A percentile compares a stretch with the other conserved stretches of the same genome.
These are phyloP conservation scores for Lasioglossum calceatum DNA, from an alignment of 2,888 invertebrate genomes.

Conservation along the genomic window DNA sequence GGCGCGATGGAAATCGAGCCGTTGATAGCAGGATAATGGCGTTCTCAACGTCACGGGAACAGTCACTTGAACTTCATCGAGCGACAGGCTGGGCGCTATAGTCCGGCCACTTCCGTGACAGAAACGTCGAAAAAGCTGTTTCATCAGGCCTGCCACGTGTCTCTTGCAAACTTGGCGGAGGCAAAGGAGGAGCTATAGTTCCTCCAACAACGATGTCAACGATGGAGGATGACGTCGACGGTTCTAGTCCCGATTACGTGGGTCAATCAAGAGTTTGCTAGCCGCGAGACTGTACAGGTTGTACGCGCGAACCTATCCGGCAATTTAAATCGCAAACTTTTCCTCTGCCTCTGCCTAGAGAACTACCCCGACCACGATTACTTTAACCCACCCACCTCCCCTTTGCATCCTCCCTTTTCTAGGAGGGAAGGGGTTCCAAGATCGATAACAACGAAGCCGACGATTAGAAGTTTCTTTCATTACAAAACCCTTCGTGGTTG, in stretches of 20 bases:
- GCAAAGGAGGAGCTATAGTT: neutral
- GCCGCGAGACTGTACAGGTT: slow-evolving; percentile 15
- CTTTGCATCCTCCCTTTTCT: neutral
- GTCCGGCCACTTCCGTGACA: slow-evolving; percentile 1
- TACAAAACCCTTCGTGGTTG: slow-evolving; percentile 58
- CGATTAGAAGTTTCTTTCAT: slow-evolving; percentile 72
- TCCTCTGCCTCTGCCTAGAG: slow-evolving; percentile 42
- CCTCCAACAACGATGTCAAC: slow-evolving; percentile 27
- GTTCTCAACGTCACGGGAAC: slow-evolving; percentile 36
- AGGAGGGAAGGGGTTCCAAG: neutral
- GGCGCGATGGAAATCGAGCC: neutral
- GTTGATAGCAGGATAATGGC: slow-evolving; percentile 14
- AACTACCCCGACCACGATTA: slow-evolving; percentile 52
- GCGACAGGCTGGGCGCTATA: slow-evolving; percentile 22
- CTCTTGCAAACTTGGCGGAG: neutral
- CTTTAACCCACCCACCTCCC: slow-evolving; percentile 8
- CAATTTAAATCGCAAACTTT: slow-evolving; percentile 73
- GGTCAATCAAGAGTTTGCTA: slow-evolving; percentile 23
- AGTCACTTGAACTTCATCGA: slow-evolving; percentile 33
- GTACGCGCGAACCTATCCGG: slow-evolving; percentile 54
- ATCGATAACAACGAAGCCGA: slow-evolving; percentile 64
- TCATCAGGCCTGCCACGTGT: slow-evolving; percentile 35
- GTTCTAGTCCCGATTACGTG: slow-evolving; percentile 36
- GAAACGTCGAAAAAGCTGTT: slow-evolving; percentile 36
- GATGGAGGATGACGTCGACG: slow-evolving; percentile 50